phyloP scores from a whole-genome alignment of 2,888 invertebrate genomes.

The Lochmaea crataegi region DNA sequence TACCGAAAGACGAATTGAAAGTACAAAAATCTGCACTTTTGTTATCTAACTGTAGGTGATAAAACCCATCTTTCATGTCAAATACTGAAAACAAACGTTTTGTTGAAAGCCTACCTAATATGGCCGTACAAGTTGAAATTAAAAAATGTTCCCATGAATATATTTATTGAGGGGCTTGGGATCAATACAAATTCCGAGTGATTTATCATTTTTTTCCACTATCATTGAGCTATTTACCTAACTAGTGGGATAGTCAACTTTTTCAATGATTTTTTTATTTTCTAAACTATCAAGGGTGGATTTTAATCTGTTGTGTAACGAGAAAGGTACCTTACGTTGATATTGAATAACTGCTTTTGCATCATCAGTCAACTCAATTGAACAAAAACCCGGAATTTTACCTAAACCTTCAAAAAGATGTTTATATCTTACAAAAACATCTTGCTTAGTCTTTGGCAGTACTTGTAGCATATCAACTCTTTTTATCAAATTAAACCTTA shows the following conservation, averaged over 20 bases:
- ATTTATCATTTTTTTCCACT: constrained; percentile 18
- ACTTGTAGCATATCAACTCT: no score
- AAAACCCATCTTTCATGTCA: background rate
- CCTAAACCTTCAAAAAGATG: no score
- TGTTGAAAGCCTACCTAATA: background rate
- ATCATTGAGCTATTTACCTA: constrained; percentile 22
- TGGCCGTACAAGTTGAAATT: background rate
- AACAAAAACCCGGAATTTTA: no score
- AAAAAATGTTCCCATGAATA: constrained; percentile 16
- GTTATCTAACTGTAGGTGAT: background rate
- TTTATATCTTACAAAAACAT: no score
- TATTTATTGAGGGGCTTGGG: constrained; percentile 22
- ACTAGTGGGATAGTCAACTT: constrained; percentile 6
- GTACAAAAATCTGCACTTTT: background rate
- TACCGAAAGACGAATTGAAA: background rate
- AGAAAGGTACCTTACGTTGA: background rate
- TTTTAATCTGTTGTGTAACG: background rate
- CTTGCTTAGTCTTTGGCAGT: no score
- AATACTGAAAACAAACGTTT: background rate
- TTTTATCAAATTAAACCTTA: no score
- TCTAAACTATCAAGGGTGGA: background rate
- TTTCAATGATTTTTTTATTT: background rate
- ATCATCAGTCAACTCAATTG: no score
- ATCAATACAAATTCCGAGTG: constrained; percentile 19
- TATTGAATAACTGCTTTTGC: background rate